Conservation (phyloP, 2,888 invertebrate genomes). For the Conchocele bisecta region DNA sequence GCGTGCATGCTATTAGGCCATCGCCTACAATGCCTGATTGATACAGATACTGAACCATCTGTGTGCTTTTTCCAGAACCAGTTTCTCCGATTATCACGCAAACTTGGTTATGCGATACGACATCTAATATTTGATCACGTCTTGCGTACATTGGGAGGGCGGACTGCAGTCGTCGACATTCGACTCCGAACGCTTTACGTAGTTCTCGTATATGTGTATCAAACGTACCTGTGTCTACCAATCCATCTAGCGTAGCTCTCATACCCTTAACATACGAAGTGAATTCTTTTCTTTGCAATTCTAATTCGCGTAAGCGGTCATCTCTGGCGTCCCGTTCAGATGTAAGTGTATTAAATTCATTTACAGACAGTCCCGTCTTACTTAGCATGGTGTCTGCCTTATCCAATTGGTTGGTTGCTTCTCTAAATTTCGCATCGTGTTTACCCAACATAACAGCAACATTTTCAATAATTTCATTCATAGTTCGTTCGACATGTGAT, state of each 20-base stretch:
- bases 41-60: constrained; percentile 80
- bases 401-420: no score
- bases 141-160: constrained; percentile 79
- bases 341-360: constrained; percentile 34
- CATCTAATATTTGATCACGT: constrained; percentile 67
- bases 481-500: no score
- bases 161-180: constrained; percentile 62
- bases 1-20: constrained; percentile 80
- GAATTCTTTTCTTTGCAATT: constrained; percentile 65
- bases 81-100: constrained; percentile 81
- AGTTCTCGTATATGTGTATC: constrained; percentile 47
- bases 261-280: constrained; percentile 44
- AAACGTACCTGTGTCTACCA: constrained; percentile 29
- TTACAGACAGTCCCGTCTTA: constrained; percentile 32
- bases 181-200: constrained; percentile 63
- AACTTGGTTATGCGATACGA: constrained; percentile 72
- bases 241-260: constrained; percentile 8
- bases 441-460: no score
- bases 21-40: constrained; percentile 68
- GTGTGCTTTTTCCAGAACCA: constrained; percentile 83
- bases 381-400: no score
- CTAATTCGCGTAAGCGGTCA: constrained; percentile 65
- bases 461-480: no score
- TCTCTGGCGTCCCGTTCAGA: constrained; percentile 48
- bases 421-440: no score